phyloP scores from a whole-genome alignment of 35 echinoderm and acorn worm species.

The Heliocidaris tuberculata region DNA sequence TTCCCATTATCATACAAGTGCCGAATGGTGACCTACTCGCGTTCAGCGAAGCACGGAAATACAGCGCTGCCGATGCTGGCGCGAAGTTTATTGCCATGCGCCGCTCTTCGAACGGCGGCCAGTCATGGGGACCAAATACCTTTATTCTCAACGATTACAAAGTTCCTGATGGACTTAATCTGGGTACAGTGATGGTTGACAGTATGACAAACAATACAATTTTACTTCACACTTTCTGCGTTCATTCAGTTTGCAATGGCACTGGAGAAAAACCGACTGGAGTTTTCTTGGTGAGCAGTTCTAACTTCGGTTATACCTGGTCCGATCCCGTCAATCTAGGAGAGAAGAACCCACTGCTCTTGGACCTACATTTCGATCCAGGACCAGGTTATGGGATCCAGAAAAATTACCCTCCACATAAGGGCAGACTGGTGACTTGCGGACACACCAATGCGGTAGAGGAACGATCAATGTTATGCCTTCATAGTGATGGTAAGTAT shows the following conservation, averaged over 20 bases:
- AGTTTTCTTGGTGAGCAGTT: constrained; percentile 62
- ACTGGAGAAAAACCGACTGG: constrained; percentile 44
- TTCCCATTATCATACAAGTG: constrained; percentile 62
- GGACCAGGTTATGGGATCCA: constrained; percentile 99
- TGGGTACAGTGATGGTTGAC: constrained; percentile 71
- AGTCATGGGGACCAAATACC: constrained; percentile 42
- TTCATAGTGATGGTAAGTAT: constrained; percentile 86
- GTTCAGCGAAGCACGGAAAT: constrained; percentile 79
- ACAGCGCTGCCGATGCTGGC: constrained; percentile 50
- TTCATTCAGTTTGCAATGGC: constrained; percentile 54
- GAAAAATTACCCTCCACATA: constrained; percentile 71
- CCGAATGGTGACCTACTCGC: constrained; percentile 77
- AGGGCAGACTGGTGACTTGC: constrained; percentile 81
- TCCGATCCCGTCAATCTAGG: constrained; percentile 60
- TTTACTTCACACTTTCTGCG: constrained; percentile 80
- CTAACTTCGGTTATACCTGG: constrained; percentile 78
- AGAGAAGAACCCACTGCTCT: constrained; percentile 50
- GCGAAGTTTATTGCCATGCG: constrained; percentile 81
- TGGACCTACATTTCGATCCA: constrained; percentile 49
- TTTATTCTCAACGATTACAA: constrained; percentile 62
- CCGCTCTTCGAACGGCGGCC: constrained; percentile 44
- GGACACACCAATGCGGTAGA: constrained; percentile 59
- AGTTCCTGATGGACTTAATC: constrained; percentile 77
- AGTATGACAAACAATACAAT: constrained; percentile 56
- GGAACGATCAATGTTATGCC: constrained; percentile 56